Conservation (phyloP, 2,888 invertebrate species). For the Scaptomyza flava region DNA sequence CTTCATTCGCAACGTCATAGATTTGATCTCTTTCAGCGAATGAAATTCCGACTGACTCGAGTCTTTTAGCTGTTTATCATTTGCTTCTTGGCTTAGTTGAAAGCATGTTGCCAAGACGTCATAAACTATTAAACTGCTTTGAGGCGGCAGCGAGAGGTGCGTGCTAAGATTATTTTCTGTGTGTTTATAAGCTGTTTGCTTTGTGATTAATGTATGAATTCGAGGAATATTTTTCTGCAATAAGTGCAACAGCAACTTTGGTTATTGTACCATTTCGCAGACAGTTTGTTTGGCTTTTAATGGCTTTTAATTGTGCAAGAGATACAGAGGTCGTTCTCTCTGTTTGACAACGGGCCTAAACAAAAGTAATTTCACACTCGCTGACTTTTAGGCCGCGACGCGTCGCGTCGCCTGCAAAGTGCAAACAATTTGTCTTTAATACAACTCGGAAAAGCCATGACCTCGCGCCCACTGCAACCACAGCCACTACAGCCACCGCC, state of each 20-base stretch:
- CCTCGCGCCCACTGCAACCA: slow-evolving; percentile 14
- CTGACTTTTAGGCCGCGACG: slow-evolving; percentile 64
- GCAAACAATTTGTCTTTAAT: slow-evolving; percentile 68
- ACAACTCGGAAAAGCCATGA: slow-evolving; percentile 32
- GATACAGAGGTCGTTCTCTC: slow-evolving; percentile 4
- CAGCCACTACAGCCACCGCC: neutral
- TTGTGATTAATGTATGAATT: neutral
- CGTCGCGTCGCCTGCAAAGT: slow-evolving; percentile 46
- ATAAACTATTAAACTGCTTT: slow-evolving; percentile 13
- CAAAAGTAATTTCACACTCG: slow-evolving; percentile 82
- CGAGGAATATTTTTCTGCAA: neutral
- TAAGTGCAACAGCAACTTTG: slow-evolving; percentile 22
- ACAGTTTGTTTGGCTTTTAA: slow-evolving; percentile 74
- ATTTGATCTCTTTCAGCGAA: slow-evolving; percentile 14
- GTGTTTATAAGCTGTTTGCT: slow-evolving; percentile 1
- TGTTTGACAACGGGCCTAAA: slow-evolving; percentile 47
- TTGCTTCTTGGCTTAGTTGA: slow-evolving; percentile 15
- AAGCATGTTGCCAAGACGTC: slow-evolving; percentile 35
- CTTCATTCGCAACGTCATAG: slow-evolving; percentile 49
- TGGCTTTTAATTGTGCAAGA: slow-evolving; percentile 75
- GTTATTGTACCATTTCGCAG: slow-evolving; percentile 54
- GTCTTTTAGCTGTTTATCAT: slow-evolving; percentile 15
- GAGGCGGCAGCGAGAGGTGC: slow-evolving; percentile 10
- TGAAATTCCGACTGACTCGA: neutral
- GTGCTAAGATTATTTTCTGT: slow-evolving; percentile 6